Conservation (phyloP, 2,797 vertebrate species). For the Pelochelys cantorii region DNA sequence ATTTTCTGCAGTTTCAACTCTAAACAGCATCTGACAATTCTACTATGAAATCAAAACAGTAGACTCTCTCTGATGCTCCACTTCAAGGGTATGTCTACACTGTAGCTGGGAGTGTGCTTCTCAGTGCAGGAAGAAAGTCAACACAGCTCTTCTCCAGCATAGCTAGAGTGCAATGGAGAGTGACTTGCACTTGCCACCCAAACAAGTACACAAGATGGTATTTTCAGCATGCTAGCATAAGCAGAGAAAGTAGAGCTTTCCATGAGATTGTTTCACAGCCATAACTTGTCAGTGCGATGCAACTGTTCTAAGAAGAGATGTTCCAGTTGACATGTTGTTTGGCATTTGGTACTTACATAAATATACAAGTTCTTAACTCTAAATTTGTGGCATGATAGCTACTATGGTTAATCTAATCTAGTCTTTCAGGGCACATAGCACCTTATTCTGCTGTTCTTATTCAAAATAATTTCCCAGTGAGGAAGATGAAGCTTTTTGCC, state of each 20-base stretch:
- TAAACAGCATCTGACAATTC: background rate
- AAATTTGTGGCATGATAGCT: background rate
- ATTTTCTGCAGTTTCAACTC: background rate
- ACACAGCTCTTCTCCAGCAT: background rate
- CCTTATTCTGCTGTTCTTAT: background rate
- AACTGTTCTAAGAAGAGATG: conserved; percentile 39
- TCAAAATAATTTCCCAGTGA: background rate
- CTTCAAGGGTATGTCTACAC: background rate
- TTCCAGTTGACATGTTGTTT: background rate
- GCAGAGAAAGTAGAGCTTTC: background rate
- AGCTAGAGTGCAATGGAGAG: background rate
- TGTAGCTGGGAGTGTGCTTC: background rate
- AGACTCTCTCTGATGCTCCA: conserved; percentile 25
- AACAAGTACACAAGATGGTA: background rate
- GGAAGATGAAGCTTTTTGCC: conserved; percentile 14
- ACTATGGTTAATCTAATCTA: background rate
- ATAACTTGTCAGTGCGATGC: conserved; percentile 22
- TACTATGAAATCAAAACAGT: conserved; percentile 6
- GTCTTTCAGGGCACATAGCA: background rate
- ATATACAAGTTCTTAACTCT: background rate
- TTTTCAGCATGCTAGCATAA: background rate
- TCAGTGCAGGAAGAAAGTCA: background rate
- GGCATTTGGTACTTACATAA: background rate
- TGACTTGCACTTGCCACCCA: background rate
- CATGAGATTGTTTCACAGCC: background rate